A percentile compares a stretch with the other conserved stretches of the same genome.
Evolutionary conservation across 2,888 invertebrate species (phyloP).

Genomic region (Hybos culiciformis): DNA sequence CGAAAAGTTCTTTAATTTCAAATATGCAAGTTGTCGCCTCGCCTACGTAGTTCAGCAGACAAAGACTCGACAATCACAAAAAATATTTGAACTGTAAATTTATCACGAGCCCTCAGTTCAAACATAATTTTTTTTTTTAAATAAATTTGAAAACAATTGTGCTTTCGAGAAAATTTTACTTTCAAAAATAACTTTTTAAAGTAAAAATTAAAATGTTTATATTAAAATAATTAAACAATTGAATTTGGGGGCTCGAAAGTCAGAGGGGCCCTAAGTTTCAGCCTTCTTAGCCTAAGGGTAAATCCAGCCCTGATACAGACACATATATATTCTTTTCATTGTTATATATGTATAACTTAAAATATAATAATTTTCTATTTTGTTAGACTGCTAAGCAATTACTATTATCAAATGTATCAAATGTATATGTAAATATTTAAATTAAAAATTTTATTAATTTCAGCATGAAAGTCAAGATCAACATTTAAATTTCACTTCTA

Average conservation of each 20-base stretch:
- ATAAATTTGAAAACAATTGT: neutral
- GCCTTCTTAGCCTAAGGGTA: neutral
- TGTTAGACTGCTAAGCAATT: no score
- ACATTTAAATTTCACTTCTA: no score
- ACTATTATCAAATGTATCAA: no score
- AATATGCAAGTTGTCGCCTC: neutral
- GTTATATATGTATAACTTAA: no score
- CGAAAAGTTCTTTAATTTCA: neutral
- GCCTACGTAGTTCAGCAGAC: neutral
- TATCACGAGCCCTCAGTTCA: neutral
- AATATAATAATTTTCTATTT: no score
- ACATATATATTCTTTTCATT: no score
- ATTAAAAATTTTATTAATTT: no score
- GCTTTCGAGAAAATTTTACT: neutral
- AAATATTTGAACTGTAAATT: neutral
- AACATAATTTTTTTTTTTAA: neutral
- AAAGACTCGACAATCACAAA: neutral
- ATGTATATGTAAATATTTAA: no score
- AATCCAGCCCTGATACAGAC: neutral
- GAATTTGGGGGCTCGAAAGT: neutral
- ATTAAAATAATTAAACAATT: neutral
- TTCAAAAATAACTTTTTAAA: neutral
- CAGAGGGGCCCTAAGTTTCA: no score
- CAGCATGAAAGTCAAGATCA: no score
- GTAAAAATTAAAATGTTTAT: neutral